Conservation (phyloP, 2,797 vertebrate species). For the Dermochelys coriacea region DNA sequence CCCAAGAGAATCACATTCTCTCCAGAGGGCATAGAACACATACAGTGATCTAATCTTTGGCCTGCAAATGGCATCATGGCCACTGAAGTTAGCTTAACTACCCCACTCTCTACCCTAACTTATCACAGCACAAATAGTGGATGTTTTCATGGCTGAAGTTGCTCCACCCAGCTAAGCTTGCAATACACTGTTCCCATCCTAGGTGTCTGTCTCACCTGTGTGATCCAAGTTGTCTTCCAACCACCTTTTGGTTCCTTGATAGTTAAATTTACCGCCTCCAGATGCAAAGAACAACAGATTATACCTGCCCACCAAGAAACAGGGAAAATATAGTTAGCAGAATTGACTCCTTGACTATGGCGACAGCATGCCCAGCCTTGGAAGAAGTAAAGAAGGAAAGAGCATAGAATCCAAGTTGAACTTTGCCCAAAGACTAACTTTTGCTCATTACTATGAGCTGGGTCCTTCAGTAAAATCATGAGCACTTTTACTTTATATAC, state of each 20-base stretch:
- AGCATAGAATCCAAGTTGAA: background rate
- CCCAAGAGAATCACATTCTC: background rate
- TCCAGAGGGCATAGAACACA: background rate
- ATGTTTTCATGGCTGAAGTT: background rate
- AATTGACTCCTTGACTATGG: background rate
- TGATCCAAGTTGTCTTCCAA: conserved; percentile 98
- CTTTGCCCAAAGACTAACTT: background rate
- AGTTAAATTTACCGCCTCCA: conserved; percentile 99
- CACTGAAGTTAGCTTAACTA: background rate
- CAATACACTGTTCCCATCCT: fast-evolving
- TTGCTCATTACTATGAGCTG: background rate
- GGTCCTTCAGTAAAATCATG: background rate
- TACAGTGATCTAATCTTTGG: background rate
- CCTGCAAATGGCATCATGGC: background rate
- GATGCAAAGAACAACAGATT: conserved; percentile 98
- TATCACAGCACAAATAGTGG: background rate
- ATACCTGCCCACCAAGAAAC: conserved; percentile 83
- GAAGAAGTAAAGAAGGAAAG: background rate
- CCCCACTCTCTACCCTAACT: background rate
- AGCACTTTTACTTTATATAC: background rate
- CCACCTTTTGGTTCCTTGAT: conserved; percentile 98
- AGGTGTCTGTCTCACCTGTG: conserved; percentile 85
- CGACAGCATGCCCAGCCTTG: background rate
- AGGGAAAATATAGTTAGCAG: background rate
- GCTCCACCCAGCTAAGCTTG: background rate